Evolutionary conservation across 2,888 invertebrate species (phyloP), one percentile per base, ranked within the genome.

Genomic region (Beris chalybata): DNA sequence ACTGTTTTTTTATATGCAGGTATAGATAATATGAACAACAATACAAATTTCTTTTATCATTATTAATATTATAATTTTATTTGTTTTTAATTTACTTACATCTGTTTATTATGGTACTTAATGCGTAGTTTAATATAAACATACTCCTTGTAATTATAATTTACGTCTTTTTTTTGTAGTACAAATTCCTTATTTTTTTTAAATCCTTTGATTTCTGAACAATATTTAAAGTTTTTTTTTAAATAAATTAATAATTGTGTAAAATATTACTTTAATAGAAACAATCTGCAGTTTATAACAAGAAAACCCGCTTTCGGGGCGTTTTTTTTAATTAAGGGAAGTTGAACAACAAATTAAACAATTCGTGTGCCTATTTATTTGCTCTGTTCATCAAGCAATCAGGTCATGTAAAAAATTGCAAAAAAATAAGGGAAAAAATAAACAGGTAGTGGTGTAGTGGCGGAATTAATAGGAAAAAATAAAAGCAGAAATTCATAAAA

Each of bases 121-220:
- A 13, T 55, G 63, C 63, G 65, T 56, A 68, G 68, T 68, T 68
- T 68, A 68, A 68, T 68, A 68, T 68, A 68, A 68, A 68, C 68
- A 68, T 65, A 68, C 68, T 57, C 48, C 11, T 59, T 54, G 54
- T 55, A 54, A 55, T 54, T 63, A 53, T 47, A 54, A 63, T 63
- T 55, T 55, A 44, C 29, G 44, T 58, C 45, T 45, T 47, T 58
- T 22, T 29, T n/a, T 58, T 56, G 45, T 13, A 45, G 55, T 47
- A 59, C 53, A 31, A 22, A 22, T 22, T 22, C 22, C 22, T 22
- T 64, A 44, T 56, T 54, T 64, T 32, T 53, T 58, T 44, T 58
- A 22, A 38, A 38, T 38, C 38, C 22, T 22, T 22, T 7, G 38
- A 38, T 38, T 38, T 5, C 5, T 38, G 38, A 38, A 38, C 38